Conservation (phyloP, 2,113 vertebrate genomes). For the Cephalopterus ornatus region DNA sequence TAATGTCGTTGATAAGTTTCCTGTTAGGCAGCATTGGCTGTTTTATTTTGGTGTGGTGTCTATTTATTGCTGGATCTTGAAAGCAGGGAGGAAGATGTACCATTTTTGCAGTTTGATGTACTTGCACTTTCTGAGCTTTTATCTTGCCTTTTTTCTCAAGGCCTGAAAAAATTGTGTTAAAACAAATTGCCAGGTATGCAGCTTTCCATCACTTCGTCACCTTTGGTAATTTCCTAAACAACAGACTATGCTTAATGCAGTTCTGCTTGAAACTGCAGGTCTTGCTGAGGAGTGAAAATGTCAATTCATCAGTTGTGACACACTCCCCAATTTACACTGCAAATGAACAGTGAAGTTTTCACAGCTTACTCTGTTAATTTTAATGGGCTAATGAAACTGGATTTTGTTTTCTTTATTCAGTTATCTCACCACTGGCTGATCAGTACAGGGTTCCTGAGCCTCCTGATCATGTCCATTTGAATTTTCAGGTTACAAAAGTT, state of each 20-base stretch:
- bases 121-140: not conserved
- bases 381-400: not conserved
- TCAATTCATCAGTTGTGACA: not conserved
- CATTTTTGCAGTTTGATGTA: not conserved
- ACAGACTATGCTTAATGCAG: not conserved
- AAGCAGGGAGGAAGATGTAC: not conserved
- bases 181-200: not conserved
- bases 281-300: not conserved
- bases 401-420: not conserved
- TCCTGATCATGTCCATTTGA: not conserved
- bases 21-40: not conserved
- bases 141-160: not conserved
- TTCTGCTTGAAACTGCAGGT: not conserved
- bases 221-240: not conserved
- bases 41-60: not conserved
- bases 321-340: not conserved
- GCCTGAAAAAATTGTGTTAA: not conserved
- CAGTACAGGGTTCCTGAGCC: not conserved
- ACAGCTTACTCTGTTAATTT: not conserved
- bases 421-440: not conserved
- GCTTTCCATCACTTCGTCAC: not conserved
- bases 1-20: not conserved
- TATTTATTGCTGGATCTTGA: not conserved
- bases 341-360: slow-evolving; percentile 31
- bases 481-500: not conserved